Conservation (phyloP, 2,888 invertebrate species). For the Volucella zonaria region DNA sequence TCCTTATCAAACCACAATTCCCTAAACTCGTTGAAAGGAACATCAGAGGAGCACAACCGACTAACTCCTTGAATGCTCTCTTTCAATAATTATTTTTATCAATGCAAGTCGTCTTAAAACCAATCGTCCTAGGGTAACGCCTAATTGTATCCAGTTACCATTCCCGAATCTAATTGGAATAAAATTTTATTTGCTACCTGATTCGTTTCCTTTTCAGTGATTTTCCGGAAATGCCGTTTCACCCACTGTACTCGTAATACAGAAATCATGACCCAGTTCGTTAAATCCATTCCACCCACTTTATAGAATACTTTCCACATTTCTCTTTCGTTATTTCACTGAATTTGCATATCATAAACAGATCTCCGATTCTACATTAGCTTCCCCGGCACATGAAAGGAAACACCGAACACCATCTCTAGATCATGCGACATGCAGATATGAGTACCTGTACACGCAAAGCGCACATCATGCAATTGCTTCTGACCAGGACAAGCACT, state of each 20-base stretch:
- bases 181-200: neutral
- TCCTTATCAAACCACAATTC: no score
- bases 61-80: no score
- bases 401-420: slow-evolving; percentile 29
- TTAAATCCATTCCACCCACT: slow-evolving; percentile 32
- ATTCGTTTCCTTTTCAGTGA: neutral
- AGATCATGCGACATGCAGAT: neutral
- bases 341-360: slow-evolving; percentile 41
- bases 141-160: no score
- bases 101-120: no score
- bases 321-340: slow-evolving; percentile 35
- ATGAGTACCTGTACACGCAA: slow-evolving; percentile 24
- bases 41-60: no score
- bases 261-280: slow-evolving; percentile 43
- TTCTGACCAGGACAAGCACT: slow-evolving; percentile 30
- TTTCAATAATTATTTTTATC: no score
- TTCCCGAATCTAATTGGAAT: no score
- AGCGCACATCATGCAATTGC: slow-evolving; percentile 30
- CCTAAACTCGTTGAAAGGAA: no score
- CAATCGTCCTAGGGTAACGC: no score
- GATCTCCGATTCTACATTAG: slow-evolving; percentile 4
- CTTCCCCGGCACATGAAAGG: slow-evolving; percentile 32
- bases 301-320: slow-evolving; percentile 38
- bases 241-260: slow-evolving; percentile 13
- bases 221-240: neutral